A percentile compares a stretch with the other conserved stretches of the same genome.
Evolutionary conservation across 2,888 invertebrate genomes (phyloP).

Genomic region (Troides aeacus): DNA sequence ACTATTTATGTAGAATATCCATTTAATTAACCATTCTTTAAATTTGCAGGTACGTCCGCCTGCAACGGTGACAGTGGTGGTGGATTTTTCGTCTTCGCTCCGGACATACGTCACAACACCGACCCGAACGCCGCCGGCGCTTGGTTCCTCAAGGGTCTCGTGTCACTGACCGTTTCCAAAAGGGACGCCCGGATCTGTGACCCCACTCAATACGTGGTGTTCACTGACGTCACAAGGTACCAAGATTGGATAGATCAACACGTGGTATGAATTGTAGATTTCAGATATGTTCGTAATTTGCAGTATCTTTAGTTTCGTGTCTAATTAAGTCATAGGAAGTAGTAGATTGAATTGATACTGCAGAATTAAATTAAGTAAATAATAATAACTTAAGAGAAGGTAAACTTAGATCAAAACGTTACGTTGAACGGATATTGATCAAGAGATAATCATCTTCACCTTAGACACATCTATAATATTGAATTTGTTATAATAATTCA

Average conservation of each 20-base stretch:
- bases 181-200: conserved; percentile 55
- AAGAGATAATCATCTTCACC: no score
- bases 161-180: conserved; percentile 44
- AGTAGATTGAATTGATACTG: no score
- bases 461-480: no score
- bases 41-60: conserved; percentile 57
- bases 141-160: conserved; percentile 50
- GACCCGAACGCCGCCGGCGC: conserved; percentile 39
- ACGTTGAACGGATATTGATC: no score
- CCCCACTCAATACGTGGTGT: conserved; percentile 61
- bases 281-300: no score
- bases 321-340: no score
- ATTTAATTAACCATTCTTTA: not conserved
- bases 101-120: conserved; percentile 37
- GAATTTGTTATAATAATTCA: no score
- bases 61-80: conserved; percentile 77
- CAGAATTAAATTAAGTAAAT: no score
- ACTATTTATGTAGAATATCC: no score
- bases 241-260: conserved; percentile 42
- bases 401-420: no score
- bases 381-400: no score
- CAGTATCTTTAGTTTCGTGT: no score
- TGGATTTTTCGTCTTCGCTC: conserved; percentile 59
- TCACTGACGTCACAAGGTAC: conserved; percentile 59
- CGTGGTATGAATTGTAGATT: not conserved